Conservation (phyloP, 2,113 vertebrate species). For the Heterochromis multidens region DNA sequence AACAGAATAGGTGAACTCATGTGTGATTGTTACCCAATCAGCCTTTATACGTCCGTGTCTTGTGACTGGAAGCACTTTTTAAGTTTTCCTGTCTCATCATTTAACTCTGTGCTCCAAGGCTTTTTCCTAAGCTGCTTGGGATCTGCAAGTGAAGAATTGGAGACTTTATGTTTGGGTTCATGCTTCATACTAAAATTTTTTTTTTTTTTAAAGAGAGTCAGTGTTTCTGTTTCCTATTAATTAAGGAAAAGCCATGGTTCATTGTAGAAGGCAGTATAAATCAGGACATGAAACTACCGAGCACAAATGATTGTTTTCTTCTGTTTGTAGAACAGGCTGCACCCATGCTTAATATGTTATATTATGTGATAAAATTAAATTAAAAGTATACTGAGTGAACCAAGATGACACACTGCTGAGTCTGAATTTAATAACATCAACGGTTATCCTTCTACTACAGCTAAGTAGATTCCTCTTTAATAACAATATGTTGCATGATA, state of each 20-base stretch:
- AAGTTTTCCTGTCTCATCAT: conserved; percentile 23
- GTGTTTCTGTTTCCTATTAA: not conserved
- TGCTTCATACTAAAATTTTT: not conserved
- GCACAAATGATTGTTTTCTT: not conserved
- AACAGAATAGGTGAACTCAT: not conserved
- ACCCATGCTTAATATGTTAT: not conserved
- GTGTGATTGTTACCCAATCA: not conserved
- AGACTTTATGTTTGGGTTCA: not conserved
- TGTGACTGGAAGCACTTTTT: conserved; percentile 6
- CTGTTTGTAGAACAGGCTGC: not conserved
- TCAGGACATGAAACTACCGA: not conserved
- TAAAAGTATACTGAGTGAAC: not conserved
- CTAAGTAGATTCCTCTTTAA: not conserved
- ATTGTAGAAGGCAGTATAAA: not conserved
- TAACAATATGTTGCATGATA: not conserved
- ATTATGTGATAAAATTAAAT: not conserved
- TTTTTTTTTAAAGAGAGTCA: too few relatives aligned
- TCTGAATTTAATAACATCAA: not conserved
- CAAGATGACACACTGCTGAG: not conserved
- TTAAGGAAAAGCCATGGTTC: not conserved
- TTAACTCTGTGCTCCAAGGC: not conserved
- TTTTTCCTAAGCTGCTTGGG: not conserved
- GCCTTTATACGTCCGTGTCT: conserved; percentile 5
- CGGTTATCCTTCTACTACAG: not conserved
- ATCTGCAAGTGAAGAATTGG: not conserved